Evolutionary conservation across 2,113 vertebrate species (phyloP), one percentile per base, ranked within the genome.

Genomic region (Murina feae): DNA sequence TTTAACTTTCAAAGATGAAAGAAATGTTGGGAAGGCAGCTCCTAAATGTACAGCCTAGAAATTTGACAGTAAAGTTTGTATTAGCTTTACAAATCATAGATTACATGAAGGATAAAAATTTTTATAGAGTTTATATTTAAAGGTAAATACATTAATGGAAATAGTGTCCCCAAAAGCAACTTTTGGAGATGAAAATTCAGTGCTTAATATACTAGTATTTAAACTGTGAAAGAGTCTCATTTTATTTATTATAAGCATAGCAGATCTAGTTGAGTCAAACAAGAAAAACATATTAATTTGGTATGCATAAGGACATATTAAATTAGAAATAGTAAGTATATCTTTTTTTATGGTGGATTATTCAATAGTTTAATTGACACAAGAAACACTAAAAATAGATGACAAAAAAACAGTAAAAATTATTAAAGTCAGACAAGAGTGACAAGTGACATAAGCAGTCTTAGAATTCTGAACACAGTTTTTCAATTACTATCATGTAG

Each of bases 1-100:
- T 89, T 79, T 92, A 65, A 44, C 83, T 91, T 90, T 89, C 84
- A 83, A 49, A 82, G 7, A 53, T 82, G 63, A 79, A 85, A 92
- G 42, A 60, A 95, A 18, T 12, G 35, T 7, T 13, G 21, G n/a
- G 21, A 53, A 94, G 55, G 30, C 16, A 60, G 3, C 68, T 53
- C 25, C 65, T 80, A 87, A 23, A 78, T 83, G 86, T 18, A 82
- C 4, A 87, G n/a, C 81, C 32, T 72, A 82, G 13, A 72, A 68
- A 82, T n/a, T 55, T 95, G 30, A 80, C 14, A 69, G 58, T 55
- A 21, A 93, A 80, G 55, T 55, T 84, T 79, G 51, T 58, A 20
- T 89, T 72, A 80, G 75, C 66, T 87, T 91, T 84, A 85, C 2
- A 76, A 37, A 92, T 75, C 30, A 20, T 21, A 72, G 42, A 63